Percentiles rank a stretch among this genome's conserved stretches.
These are phyloP conservation scores for Lichenostomus cassidix DNA, from an alignment of 2,113 vertebrate species.

Conservation along the genomic window DNA sequence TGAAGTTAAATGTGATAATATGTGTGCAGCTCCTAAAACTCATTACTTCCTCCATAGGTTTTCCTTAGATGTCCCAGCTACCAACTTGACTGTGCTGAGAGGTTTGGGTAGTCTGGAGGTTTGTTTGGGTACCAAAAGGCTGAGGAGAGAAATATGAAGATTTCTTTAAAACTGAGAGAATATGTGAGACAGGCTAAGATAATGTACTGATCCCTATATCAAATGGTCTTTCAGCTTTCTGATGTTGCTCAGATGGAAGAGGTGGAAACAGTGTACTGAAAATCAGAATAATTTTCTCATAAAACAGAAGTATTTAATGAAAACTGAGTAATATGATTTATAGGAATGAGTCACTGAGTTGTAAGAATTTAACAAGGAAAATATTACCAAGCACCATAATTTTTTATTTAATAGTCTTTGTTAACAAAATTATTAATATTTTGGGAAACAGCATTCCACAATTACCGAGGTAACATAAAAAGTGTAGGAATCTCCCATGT, in stretches of 20 bases:
- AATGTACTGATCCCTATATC: neutral
- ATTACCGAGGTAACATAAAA: neutral
- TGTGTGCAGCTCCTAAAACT: neutral
- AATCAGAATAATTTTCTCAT: neutral
- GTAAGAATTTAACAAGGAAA: neutral
- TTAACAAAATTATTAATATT: neutral
- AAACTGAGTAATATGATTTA: neutral
- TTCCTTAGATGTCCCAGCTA: neutral
- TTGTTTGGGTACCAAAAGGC: neutral
- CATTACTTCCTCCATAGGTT: neutral
- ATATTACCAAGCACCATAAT: neutral
- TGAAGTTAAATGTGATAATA: neutral
- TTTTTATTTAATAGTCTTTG: no score
- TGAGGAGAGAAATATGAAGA: neutral
- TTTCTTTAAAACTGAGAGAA: neutral
- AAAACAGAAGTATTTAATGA: neutral
- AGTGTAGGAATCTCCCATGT: neutral
- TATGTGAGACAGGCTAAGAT: neutral
- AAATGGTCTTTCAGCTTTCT: neutral
- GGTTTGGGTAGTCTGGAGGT: neutral
- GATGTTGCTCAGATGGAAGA: neutral
- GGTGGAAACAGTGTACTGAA: neutral
- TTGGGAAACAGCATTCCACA: neutral
- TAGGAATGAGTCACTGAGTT: neutral
- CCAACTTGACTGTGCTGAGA: neutral